Evolutionary conservation across 2,888 invertebrate species (phyloP).

Genomic region (Lithodes maja): DNA sequence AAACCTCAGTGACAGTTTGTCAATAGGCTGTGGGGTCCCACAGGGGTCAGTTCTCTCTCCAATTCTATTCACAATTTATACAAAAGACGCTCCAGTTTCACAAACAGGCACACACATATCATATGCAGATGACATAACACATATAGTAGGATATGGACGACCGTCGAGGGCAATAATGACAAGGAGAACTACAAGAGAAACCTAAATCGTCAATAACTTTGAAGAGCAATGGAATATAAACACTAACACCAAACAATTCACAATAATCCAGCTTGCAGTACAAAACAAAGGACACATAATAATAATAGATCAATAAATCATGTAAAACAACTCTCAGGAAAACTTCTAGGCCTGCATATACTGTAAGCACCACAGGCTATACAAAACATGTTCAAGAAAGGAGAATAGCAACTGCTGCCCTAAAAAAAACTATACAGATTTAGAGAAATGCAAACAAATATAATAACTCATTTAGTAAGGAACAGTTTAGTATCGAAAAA

Average conservation of each 20-base stretch:
- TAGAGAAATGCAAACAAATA: background rate
- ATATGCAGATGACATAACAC: constrained; percentile 16
- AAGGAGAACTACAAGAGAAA: background rate
- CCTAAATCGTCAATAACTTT: background rate
- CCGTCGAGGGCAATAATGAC: background rate
- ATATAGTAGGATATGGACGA: background rate
- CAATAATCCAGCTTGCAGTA: background rate
- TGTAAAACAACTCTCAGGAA: background rate
- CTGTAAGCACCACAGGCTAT: background rate
- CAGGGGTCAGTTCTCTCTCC: constrained; percentile 5
- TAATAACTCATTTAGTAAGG: constrained; percentile 1
- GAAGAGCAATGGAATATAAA: constrained; percentile 7
- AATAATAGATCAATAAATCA: background rate
- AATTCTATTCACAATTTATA: constrained; percentile 8
- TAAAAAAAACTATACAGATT: background rate
- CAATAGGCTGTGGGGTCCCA: background rate
- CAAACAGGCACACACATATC: background rate
- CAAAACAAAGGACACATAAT: background rate
- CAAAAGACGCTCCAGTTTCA: background rate
- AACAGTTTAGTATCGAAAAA: too few species aligned
- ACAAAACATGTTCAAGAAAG: background rate
- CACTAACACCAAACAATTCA: constrained; percentile 4
- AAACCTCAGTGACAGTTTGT: background rate
- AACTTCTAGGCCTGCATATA: background rate
- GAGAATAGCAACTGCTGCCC: background rate